Evolutionary conservation across 2,888 invertebrate genomes (phyloP).

Genomic region (Lamellibrachia satsuma): DNA sequence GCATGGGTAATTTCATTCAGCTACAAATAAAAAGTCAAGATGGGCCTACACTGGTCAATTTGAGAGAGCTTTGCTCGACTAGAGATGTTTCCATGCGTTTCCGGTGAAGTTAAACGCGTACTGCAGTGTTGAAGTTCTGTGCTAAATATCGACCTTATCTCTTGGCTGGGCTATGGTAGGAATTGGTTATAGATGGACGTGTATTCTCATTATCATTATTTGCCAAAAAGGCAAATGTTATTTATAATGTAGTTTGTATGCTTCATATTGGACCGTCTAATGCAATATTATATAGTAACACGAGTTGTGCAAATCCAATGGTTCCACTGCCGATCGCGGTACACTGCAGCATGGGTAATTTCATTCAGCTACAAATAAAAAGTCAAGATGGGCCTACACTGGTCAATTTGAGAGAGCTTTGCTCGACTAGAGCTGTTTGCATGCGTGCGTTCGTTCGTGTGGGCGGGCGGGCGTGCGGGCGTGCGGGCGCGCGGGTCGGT

Average conservation of each 20-base stretch:
- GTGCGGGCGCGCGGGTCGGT: not conserved
- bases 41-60: no score
- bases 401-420: no score
- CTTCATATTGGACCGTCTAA: not conserved
- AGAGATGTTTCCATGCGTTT: not conserved
- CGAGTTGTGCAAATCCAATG: not conserved
- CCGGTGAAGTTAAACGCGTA: not conserved
- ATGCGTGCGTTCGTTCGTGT: not conserved
- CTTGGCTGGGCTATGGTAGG: not conserved
- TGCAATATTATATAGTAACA: not conserved
- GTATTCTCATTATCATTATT: not conserved
- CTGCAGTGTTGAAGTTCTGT: not conserved
- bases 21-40: not conserved
- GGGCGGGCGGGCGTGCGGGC: not conserved
- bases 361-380: not conserved
- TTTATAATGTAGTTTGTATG: not conserved
- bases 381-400: no score
- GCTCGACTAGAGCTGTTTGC: not conserved
- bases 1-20: not conserved
- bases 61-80: no score
- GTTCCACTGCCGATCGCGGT: not conserved
- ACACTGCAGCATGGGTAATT: not conserved
- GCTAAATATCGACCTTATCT: not conserved
- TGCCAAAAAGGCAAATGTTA: not conserved
- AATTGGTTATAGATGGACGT: not conserved